Evolutionary conservation across 2,797 vertebrate species (phyloP), one percentile per base, ranked within the genome.

Genomic region (Notamacropus eugenii): DNA sequence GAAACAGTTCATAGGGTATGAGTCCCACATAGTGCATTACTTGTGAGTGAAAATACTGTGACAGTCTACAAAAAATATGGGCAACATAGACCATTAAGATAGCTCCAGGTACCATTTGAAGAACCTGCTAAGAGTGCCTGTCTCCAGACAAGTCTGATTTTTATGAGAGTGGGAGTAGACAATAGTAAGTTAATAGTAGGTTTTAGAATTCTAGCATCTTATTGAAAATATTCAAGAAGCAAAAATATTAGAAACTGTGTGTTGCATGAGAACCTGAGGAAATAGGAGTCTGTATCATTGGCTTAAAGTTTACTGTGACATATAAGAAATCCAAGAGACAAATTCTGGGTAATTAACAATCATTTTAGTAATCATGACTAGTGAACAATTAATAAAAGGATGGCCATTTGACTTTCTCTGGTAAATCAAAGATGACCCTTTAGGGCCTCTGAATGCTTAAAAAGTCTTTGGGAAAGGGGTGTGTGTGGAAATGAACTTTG

Each of bases 121-220:
- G 95, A 96, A 92, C 67, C 90, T 96, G 55, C 87, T 96, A 96
- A 97, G 55, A 96, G 95, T 92, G 92, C 92, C 55, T 94, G 59
- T 97, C 92, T 1, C 40, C 12, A 87, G 74, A 24, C 9, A 9
- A 46, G 22, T 97, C 90, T 94, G 90, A 93, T 96, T 74, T n/a
- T 91, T 62, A 50, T 55, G 46, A 87, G 74, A 82, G 24, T 27
- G 24, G 74, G 40, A 87, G 24, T 28, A 87, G 90, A 31, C 93
- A 93, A 92, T 27, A 91, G 14, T 82, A 54, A 95, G 95, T 95
- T 82, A 91, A 50, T 96, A 67, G 96, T 92, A 94, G 0, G 5
- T 96, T 50, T 95, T 97, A 95, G 92, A 97, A 97, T 95, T 93
- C 74, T 62, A 62, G 92, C 58, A 94, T 94, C 96, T 95, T 93